Percentiles rank a stretch among this genome's conserved stretches.
Evolutionary conservation across 2,888 invertebrate species (phyloP).

Genomic region (Bruchidius siliquastri): DNA sequence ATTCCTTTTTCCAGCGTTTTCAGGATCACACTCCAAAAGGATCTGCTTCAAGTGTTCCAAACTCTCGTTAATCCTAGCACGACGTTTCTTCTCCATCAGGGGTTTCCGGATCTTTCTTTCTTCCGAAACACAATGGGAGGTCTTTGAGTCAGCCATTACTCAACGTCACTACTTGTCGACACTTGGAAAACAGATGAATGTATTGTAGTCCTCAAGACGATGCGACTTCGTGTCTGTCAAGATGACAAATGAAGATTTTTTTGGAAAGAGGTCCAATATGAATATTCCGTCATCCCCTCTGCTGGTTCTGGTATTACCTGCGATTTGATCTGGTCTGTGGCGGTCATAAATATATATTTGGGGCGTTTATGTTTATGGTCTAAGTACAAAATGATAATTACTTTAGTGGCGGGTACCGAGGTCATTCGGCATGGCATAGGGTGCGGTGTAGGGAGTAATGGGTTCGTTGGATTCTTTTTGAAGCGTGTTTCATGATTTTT

Average conservation of each 20-base stretch:
- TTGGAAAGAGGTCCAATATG: background rate
- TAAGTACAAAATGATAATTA: conserved; percentile 13
- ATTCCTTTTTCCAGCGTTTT: conserved; percentile 17
- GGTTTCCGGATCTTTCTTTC: conserved; percentile 27
- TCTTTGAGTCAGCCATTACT: background rate
- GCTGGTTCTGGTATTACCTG: background rate
- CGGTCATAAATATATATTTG: conserved; percentile 16
- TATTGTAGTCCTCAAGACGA: background rate
- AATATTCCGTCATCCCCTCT: conserved; percentile 2
- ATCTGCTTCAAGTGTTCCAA: conserved; percentile 25
- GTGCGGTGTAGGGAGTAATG: background rate
- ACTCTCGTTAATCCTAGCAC: conserved; percentile 29
- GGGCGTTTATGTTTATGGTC: conserved; percentile 12
- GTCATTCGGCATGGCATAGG: background rate
- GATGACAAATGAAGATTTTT: conserved; percentile 9
- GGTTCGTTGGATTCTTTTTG: background rate
- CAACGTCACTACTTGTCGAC: background rate
- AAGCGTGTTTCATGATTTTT: background rate
- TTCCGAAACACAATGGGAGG: conserved; percentile 6
- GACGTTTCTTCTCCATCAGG: conserved; percentile 29
- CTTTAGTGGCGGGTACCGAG: conserved; percentile 11
- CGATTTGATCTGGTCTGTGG: conserved; percentile 18
- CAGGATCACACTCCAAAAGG: conserved; percentile 23
- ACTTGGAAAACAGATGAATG: background rate
- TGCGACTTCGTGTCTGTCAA: background rate